These are phyloP conservation scores for Drosophila tristis DNA, from an alignment of 1,140 invertebrate genomes.

Conservation along the genomic window DNA sequence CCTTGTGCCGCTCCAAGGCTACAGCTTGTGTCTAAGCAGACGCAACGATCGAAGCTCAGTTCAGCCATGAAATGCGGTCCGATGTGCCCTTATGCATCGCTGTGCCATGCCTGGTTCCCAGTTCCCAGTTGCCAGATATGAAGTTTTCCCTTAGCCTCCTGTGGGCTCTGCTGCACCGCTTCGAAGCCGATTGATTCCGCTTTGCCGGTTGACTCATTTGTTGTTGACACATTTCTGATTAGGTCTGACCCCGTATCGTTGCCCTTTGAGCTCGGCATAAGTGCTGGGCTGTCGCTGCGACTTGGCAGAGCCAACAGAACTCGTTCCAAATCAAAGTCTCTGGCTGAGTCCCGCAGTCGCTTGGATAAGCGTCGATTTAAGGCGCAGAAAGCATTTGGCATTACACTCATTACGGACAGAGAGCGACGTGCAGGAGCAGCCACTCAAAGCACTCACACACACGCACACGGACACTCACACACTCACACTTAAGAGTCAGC, in stretches of 20 bases:
- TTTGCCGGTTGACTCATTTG: neutral
- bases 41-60: no score
- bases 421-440: slow-evolving; percentile 3
- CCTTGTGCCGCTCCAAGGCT: neutral
- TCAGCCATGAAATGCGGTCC: no score
- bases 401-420: slow-evolving; percentile 51
- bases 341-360: slow-evolving; percentile 18
- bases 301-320: neutral
- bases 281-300: slow-evolving; percentile 3
- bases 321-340: slow-evolving; percentile 1
- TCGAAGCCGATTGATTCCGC: slow-evolving; percentile 24
- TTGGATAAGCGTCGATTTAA: slow-evolving; percentile 65
- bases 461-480: neutral
- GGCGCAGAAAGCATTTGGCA: slow-evolving; percentile 50
- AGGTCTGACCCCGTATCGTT: neutral
- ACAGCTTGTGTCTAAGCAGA: no score
- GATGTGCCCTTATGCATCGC: no score
- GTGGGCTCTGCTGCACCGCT: no score
- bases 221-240: slow-evolving; percentile 37
- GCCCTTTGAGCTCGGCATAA: slow-evolving; percentile 29
- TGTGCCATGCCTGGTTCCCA: no score
- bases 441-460: slow-evolving; percentile 29
- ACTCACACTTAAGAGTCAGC: neutral
- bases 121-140: no score
- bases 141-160: no score